Evolutionary conservation across 2,797 vertebrate species (phyloP).

Genomic region (Poecilia velifera): DNA sequence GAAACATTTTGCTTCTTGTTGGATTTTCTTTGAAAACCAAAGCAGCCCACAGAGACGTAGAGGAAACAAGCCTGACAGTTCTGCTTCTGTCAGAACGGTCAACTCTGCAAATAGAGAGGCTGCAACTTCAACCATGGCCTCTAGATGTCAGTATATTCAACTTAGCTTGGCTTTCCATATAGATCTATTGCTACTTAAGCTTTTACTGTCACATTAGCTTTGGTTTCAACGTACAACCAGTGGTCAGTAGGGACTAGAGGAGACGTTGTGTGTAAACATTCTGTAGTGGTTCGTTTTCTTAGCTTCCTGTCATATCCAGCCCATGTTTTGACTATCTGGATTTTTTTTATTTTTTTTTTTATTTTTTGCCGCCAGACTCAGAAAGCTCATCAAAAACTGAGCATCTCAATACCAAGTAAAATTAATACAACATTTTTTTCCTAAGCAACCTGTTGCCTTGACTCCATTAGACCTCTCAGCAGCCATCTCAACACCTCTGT

Average conservation of each 20-base stretch:
- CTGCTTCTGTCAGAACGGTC: not conserved
- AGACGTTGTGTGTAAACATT: not conserved
- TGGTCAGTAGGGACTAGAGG: not conserved
- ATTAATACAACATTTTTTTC: slow-evolving; percentile 22
- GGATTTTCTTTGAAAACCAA: not conserved
- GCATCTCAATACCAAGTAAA: slow-evolving; percentile 77
- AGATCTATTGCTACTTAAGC: not conserved
- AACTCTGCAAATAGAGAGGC: not conserved
- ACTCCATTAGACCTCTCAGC: slow-evolving; percentile 6
- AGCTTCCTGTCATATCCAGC: not conserved
- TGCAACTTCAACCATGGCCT: not conserved
- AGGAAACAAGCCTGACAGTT: not conserved
- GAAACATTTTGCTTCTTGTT: not conserved
- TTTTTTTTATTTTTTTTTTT: slow-evolving; percentile 17
- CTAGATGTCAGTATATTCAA: not conserved
- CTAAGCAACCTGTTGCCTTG: slow-evolving; percentile 57
- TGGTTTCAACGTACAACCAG: not conserved
- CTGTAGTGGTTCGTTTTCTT: slow-evolving; percentile 1
- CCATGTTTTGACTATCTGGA: slow-evolving; percentile 77
- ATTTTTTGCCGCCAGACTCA: not conserved
- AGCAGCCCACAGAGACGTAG: not conserved
- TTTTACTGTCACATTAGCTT: not conserved
- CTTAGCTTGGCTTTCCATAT: not conserved
- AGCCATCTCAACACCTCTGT: slow-evolving; percentile 54
- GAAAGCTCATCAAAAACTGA: not conserved